These are phyloP conservation scores for Amphiura filiformis DNA, from an alignment of 35 echinoderm and acorn worm species.

Conservation along the genomic window DNA sequence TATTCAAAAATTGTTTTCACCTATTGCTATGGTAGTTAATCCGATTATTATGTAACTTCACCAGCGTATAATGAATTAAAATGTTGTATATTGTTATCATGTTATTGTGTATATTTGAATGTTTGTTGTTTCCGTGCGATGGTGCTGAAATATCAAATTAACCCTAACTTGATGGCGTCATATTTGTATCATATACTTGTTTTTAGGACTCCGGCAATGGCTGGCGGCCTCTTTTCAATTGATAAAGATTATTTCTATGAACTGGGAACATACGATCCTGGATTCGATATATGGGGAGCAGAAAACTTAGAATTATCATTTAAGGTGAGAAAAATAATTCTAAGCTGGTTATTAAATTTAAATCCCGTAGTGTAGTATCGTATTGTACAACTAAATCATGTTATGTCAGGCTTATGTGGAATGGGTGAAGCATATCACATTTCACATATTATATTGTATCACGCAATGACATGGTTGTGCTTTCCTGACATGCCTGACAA, in stretches of 20 bases:
- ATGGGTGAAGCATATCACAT: too few relatives aligned
- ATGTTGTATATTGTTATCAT: too few relatives aligned
- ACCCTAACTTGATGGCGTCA: background rate
- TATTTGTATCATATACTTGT: background rate
- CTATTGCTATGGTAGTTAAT: too few relatives aligned
- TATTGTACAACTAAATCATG: background rate
- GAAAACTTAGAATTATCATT: constrained; percentile 93
- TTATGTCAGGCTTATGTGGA: too few relatives aligned
- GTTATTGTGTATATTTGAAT: too few relatives aligned
- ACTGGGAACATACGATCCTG: constrained; percentile 87
- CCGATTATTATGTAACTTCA: too few relatives aligned
- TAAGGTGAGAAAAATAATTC: constrained; percentile 42
- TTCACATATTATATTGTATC: background rate
- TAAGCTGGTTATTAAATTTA: background rate
- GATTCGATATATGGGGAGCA: constrained; percentile 90
- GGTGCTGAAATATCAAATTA: too few relatives aligned
- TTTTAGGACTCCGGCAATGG: constrained; percentile 82
- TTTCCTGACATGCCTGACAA: too few relatives aligned
- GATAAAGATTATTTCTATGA: constrained; percentile 71
- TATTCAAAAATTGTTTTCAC: too few relatives aligned
- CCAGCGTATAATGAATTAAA: too few relatives aligned
- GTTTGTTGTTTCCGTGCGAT: too few relatives aligned
- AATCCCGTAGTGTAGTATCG: background rate
- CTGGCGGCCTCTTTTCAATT: constrained; percentile 91
- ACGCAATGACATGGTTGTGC: background rate